Percentiles rank a stretch among this genome's conserved stretches.
These are phyloP conservation scores for Echiichthys vipera DNA, from an alignment of 2,797 vertebrate genomes.

Conservation along the genomic window DNA sequence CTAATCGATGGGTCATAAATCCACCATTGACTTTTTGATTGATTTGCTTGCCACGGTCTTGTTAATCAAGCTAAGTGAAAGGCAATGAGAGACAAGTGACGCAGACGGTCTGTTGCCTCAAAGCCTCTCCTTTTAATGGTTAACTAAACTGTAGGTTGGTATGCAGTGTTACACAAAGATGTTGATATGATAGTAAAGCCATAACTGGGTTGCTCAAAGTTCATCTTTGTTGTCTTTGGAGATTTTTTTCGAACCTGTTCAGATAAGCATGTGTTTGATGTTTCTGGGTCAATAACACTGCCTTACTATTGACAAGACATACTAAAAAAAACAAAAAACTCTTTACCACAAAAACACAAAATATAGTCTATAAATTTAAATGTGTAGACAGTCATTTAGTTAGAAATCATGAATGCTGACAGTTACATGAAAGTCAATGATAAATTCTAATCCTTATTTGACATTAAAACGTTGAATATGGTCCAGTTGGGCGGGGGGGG, in stretches of 20 bases:
- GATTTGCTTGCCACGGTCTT: slow-evolving; percentile 57
- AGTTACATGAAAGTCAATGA: neutral
- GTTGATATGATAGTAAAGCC: slow-evolving; percentile 42
- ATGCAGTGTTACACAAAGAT: slow-evolving; percentile 48
- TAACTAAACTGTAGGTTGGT: slow-evolving; percentile 51
- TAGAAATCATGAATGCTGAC: slow-evolving; percentile 31
- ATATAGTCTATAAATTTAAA: slow-evolving; percentile 1
- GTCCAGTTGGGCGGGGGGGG: slow-evolving; percentile 45
- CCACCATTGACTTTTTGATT: slow-evolving; percentile 59
- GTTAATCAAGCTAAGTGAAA: slow-evolving; percentile 78
- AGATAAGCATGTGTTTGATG: slow-evolving; percentile 30
- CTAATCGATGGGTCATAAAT: slow-evolving; percentile 71
- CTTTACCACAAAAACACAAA: neutral
- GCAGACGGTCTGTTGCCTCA: slow-evolving; percentile 13
- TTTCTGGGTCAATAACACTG: neutral
- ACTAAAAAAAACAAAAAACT: no score
- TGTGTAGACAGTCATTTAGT: neutral
- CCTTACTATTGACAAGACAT: neutral
- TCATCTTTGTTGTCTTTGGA: slow-evolving; percentile 61
- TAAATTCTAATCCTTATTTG: slow-evolving; percentile 46
- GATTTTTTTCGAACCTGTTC: slow-evolving; percentile 2
- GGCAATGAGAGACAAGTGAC: slow-evolving; percentile 56
- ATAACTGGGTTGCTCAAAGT: slow-evolving; percentile 52
- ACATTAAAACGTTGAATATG: slow-evolving; percentile 46
- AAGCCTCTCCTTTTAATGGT: slow-evolving; percentile 58